Conservation (phyloP, 2,888 invertebrate species). For the Trachelus iudaicus region DNA sequence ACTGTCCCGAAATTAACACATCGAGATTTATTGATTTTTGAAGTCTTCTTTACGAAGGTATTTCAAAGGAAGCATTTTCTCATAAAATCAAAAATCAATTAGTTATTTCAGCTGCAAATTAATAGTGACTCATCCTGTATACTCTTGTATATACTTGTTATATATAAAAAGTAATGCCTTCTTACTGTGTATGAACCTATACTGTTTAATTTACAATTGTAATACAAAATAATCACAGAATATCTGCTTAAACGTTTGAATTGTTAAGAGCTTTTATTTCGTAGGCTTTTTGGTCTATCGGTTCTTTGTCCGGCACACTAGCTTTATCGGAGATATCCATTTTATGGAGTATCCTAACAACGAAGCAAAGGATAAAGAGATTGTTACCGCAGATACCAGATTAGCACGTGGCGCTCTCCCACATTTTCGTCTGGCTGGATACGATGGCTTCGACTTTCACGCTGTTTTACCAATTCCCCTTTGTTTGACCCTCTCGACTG, state of each 20-base stretch:
- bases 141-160: neutral
- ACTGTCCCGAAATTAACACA: too few relatives aligned
- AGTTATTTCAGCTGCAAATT: neutral
- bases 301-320: constrained; percentile 20
- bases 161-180: neutral
- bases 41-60: neutral
- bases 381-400: constrained; percentile 44
- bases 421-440: constrained; percentile 26
- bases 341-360: constrained; percentile 35
- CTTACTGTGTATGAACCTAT: neutral
- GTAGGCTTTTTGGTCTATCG: neutral
- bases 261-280: neutral
- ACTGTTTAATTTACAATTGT: too few relatives aligned
- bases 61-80: neutral
- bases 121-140: neutral
- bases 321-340: constrained; percentile 34
- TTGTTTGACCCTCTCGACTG: neutral
- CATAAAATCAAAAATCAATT: neutral
- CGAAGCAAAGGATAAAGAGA: constrained; percentile 23
- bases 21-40: neutral
- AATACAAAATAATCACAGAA: neutral
- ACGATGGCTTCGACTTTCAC: constrained; percentile 32
- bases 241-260: neutral
- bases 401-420: constrained; percentile 30
- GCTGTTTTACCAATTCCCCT: constrained; percentile 8